Percentiles rank a stretch among this genome's conserved stretches.
phyloP scores from a whole-genome alignment of 2,113 vertebrate species.

The Cnemophilus loriae region DNA sequence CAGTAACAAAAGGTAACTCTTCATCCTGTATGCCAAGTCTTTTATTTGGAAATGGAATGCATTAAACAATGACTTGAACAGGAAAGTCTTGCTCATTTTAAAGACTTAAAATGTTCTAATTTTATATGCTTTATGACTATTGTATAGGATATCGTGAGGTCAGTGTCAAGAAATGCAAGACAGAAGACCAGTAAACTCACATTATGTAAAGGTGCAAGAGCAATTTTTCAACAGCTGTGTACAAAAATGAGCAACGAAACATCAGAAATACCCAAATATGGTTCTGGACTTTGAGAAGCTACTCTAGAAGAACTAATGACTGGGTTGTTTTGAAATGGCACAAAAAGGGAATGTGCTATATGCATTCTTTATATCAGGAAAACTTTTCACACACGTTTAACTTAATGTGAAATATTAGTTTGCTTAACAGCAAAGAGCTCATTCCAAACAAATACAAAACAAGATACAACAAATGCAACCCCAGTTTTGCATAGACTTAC shows the following conservation, averaged over 20 bases:
- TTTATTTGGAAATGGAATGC: constrained; percentile 56
- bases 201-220: neutral
- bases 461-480: neutral
- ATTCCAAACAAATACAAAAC: neutral
- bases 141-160: neutral
- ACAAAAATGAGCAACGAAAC: neutral
- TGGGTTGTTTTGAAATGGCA: neutral
- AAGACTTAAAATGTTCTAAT: neutral
- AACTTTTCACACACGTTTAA: neutral
- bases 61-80: constrained; percentile 10
- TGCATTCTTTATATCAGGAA: neutral
- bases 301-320: neutral
- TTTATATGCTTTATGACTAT: neutral
- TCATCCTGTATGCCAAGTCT: neutral
- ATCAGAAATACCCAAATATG: neutral
- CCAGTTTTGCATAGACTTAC: neutral
- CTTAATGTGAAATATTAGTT: neutral
- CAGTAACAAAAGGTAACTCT: neutral
- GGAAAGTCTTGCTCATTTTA: neutral
- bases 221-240: neutral
- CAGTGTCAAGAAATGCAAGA: neutral
- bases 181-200: neutral
- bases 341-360: neutral
- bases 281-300: neutral
- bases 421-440: neutral